Base-by-base conservation (phyloP, 1,140 invertebrate genomes). In the Rhizoglyphus robini region DNA sequence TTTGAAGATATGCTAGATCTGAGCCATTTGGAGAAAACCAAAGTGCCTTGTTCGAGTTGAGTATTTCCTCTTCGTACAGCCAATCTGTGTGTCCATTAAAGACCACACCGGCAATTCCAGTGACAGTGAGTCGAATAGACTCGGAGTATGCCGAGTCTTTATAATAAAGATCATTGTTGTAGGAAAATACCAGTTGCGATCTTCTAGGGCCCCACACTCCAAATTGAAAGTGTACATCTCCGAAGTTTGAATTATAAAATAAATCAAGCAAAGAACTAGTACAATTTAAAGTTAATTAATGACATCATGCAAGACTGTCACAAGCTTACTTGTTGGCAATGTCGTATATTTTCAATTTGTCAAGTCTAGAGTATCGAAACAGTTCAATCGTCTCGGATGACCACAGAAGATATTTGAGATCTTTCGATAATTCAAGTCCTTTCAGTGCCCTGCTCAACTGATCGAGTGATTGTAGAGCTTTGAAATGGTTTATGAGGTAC, bases 1-100 rank as follows among this genome's bases (percentile, higher is more conserved):
- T 75, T 4, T 67, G 65, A 3, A 70, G 72, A 65, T 75, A 78
- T 11, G 70, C 66, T 4, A 78, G 51, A 54, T 71, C 70, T 0
- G 65, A 66, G 5, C 73, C 75, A 23, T 54, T 29, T 5, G 72
- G 69, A 5, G 75, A 75, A 72, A 75, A 76, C 75, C 76, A 77
- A 8, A 77, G 23, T 5, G 76, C 76, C 38, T 74, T 69, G 59
- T 75, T 73, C 41, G 68, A 67, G 5, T 65, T 65, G 11, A 78
- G 67, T 30, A 78, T 71, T 65, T 79, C 76, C 66, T 76, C 76
- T 76, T 72, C 23, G 72, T 72, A 66, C 63, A 61, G 63, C 77
- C 76, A 78, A 68, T 78, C 76, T 20, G 76, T 75, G 30, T 78
- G 68, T 8, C 77, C 77, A 68, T 78, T 79, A 66, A 73, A 77